Percentiles rank a stretch among this genome's conserved stretches.
phyloP scores from a whole-genome alignment of 1,140 invertebrate genomes.

The Brachionus rubens region DNA sequence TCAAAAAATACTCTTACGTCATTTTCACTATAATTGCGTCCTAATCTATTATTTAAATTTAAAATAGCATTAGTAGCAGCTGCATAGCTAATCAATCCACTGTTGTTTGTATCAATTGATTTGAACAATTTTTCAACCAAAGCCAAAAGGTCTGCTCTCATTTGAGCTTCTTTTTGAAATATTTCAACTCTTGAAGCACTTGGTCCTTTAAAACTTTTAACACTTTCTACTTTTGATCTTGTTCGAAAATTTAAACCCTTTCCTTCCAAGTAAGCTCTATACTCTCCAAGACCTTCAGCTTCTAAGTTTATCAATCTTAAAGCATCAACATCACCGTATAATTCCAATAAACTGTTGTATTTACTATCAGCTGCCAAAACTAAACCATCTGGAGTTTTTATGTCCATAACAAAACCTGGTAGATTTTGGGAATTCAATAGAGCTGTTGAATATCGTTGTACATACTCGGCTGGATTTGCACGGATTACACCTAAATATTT shows the following conservation, averaged over 20 bases:
- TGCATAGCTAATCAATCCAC: not conserved
- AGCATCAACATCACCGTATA: constrained; percentile 26
- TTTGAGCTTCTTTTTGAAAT: not conserved
- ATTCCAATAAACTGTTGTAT: not conserved
- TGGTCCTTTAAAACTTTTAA: not conserved
- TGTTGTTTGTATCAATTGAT: constrained; percentile 26
- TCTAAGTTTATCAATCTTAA: constrained; percentile 24
- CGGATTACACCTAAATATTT: constrained; percentile 43
- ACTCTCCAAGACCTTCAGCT: constrained; percentile 12
- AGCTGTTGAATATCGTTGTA: constrained; percentile 7
- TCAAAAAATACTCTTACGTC: constrained; percentile 9
- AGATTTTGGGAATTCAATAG: not conserved
- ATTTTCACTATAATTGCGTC: constrained; percentile 40
- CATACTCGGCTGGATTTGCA: constrained; percentile 44
- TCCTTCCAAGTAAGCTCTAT: not conserved
- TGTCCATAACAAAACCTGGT: constrained; percentile 7
- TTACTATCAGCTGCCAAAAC: not conserved
- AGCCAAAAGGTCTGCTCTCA: not conserved
- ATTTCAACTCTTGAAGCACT: not conserved
- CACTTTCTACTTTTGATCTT: not conserved
- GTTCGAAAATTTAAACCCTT: not conserved
- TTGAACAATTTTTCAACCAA: constrained; percentile 33
- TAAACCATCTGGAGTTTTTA: constrained; percentile 13
- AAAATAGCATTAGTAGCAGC: constrained; percentile 15
- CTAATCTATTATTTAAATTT: constrained; percentile 3